Percentiles rank a stretch among this genome's conserved stretches.
Evolutionary conservation across 1,140 invertebrate genomes (phyloP).

Genomic region (Condylostylus longicornis): DNA sequence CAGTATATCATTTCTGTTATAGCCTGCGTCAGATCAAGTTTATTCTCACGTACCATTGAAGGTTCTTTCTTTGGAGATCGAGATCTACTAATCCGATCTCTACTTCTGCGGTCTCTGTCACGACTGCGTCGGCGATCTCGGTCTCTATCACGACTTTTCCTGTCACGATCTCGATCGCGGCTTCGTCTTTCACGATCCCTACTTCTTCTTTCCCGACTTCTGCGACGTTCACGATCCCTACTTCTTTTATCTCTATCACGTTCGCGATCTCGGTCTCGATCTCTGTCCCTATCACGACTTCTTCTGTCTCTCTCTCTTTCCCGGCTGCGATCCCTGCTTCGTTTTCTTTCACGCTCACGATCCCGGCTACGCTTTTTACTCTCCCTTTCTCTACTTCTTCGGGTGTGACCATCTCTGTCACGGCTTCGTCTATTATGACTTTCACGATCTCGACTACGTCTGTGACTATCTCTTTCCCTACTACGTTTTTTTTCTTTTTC

Average conservation of each 20-base stretch:
- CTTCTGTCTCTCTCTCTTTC: conserved; percentile 1
- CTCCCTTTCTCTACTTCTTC: not conserved
- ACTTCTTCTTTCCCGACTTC: too few relatives aligned
- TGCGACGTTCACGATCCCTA: conserved; percentile 33
- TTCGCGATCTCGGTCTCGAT: conserved; percentile 14
- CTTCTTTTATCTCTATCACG: conserved; percentile 14
- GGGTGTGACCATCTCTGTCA: not conserved
- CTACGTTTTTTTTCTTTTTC: too few relatives aligned
- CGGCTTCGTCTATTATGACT: not conserved
- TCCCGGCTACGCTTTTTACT: not conserved
- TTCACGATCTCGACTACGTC: not conserved
- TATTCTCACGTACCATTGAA: conserved; percentile 14
- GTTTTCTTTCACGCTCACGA: conserved; percentile 1
- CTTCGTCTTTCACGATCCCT: conserved; percentile 12
- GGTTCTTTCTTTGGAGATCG: conserved; percentile 12
- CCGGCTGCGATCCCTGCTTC: not conserved
- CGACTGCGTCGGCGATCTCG: conserved; percentile 16
- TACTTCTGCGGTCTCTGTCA: conserved; percentile 26
- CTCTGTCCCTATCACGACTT: conserved; percentile 35
- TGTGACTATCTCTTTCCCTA: not conserved
- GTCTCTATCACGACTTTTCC: conserved; percentile 32
- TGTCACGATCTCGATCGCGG: conserved; percentile 14
- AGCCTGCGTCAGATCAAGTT: conserved; percentile 28
- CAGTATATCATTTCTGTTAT: conserved; percentile 31
- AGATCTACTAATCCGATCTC: conserved; percentile 27